Evolutionary conservation across 2,113 vertebrate genomes (phyloP).

Genomic region (Ctenodactylus gundi): DNA sequence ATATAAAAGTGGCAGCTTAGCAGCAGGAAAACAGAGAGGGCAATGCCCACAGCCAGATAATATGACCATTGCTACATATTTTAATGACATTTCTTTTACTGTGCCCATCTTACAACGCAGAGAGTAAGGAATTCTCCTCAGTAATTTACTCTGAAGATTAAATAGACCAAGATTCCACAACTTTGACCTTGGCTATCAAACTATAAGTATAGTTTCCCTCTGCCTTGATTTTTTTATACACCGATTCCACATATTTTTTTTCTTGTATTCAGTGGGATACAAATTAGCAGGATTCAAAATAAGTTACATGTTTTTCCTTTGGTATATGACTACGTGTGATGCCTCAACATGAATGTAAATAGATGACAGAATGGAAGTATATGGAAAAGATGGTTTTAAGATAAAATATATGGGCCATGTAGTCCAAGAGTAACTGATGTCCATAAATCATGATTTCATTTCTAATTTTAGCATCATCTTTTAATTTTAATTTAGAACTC

Average conservation of each 20-base stretch:
- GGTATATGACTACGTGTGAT: accelerated
- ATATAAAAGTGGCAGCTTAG: not conserved
- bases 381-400: not conserved
- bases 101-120: not conserved
- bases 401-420: not conserved
- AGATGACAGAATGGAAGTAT: accelerated
- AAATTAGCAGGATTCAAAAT: not conserved
- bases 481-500: not conserved
- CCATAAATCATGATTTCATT: not conserved
- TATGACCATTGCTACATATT: not conserved
- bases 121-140: not conserved
- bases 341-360: accelerated
- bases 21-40: not conserved
- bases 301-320: not conserved
- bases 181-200: not conserved
- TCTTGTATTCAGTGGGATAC: not conserved
- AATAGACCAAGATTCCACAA: accelerated
- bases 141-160: not conserved
- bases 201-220: not conserved
- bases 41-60: not conserved
- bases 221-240: not conserved
- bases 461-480: not conserved
- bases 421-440: not conserved
- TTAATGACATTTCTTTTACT: not conserved
- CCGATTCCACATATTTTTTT: not conserved